phyloP scores from a whole-genome alignment of 1,140 invertebrate genomes.

The Drosophila lacteicornis region DNA sequence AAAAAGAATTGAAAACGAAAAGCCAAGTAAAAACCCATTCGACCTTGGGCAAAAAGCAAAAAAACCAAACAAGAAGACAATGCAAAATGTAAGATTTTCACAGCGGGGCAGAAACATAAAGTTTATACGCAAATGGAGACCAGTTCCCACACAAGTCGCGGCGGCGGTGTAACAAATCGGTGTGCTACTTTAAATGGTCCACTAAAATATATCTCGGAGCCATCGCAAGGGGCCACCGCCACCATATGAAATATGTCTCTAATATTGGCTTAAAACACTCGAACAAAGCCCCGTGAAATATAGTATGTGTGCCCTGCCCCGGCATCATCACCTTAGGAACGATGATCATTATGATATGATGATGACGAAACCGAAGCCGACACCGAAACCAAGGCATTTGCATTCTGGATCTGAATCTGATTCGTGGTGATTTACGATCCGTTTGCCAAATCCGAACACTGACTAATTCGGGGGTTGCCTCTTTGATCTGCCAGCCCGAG shows the following conservation, averaged over 20 bases:
- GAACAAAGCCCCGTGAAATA: conserved; percentile 20
- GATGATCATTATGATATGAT: conserved; percentile 27
- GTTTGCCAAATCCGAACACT: conserved; percentile 74
- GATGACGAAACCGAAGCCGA: conserved; percentile 23
- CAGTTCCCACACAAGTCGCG: conserved; percentile 49
- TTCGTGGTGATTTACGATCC: conserved; percentile 68
- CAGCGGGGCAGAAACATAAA: conserved; percentile 6
- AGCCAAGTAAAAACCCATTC: conserved; percentile 9
- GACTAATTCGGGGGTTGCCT: conserved; percentile 65
- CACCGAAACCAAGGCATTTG: conserved; percentile 22
- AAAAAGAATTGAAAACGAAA: neutral
- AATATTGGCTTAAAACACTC: conserved; percentile 64
- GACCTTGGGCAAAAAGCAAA: conserved; percentile 13
- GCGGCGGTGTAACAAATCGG: conserved; percentile 63
- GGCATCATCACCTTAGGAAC: conserved; percentile 10
- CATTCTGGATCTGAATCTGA: conserved; percentile 33
- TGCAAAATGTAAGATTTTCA: conserved; percentile 43
- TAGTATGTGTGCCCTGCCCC: conserved; percentile 1
- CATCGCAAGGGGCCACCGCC: conserved; percentile 50
- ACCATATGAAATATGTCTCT: conserved; percentile 71
- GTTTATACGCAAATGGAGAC: conserved; percentile 6
- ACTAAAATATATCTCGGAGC: conserved; percentile 70
- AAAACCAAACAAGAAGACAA: conserved; percentile 13
- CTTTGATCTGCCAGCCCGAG: conserved; percentile 18
- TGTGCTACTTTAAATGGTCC: conserved; percentile 72